Base-by-base conservation (phyloP, 2,113 vertebrate species). In the Pachyramphus minor region DNA sequence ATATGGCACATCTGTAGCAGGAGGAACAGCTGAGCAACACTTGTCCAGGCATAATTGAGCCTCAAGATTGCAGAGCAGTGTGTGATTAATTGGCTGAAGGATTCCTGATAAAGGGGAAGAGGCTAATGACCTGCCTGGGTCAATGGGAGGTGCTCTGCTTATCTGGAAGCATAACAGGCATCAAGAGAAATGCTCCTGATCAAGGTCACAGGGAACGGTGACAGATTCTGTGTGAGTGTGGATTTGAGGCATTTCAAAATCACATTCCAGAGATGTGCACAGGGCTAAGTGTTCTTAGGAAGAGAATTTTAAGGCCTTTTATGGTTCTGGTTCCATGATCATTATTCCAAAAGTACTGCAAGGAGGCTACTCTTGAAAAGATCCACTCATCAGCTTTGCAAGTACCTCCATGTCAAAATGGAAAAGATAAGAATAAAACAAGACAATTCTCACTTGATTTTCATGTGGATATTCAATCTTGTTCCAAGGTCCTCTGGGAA, bases 1-100 rank as follows among this genome's bases (percentile, higher is more conserved):
- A 96, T 96, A 67, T 90, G 93, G 69, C 93, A 91, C 95, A 88
- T 98, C 96, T 97, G 95, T 28, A 97, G 77, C 95, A 95, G 95
- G 94, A 95, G 90, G 76, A 95, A 87, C 95, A 96, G 95, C 90
- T 93, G 95, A 97, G 78, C 92, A 96, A 95, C 89, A 91, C 89
- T 96, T 97, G 95, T 90, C 82, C 94, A 85, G 85, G 75, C 87
- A 45, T 93, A 97, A 97, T 95, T 92, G 93, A 97, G 88, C 90
- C 35, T 91, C 86, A 66, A 97, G 94, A 94, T 95, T 96, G 94
- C 69, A 71, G 92, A 93, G 92, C 82, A 79, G 95, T 71, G 83
- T 37, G 42, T 95, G 97, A 97, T 90, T 97, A 96, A 96, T 95
- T 94, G 91, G 58, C 91, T 95, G 95, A 84, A 90, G 89, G 91